Percentiles rank a stretch among this genome's conserved stretches.
Conservation (phyloP, 2,113 vertebrate genomes). For the Perca flavescens region DNA sequence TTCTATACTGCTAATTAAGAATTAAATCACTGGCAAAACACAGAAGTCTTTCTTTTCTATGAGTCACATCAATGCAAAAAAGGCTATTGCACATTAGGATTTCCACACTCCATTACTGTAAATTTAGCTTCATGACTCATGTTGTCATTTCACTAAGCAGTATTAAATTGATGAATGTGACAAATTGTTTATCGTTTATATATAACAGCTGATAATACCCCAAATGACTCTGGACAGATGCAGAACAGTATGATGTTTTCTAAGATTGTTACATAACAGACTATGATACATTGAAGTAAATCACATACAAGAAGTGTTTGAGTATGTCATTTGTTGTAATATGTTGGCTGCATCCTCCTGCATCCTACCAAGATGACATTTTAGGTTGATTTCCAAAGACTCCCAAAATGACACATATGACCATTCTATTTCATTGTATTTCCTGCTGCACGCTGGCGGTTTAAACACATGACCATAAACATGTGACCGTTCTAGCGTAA, state of each 20-base stretch:
- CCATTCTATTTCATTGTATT: no score
- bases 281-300: background rate
- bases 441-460: no score
- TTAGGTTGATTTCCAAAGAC: no score
- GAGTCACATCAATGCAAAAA: background rate
- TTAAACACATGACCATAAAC: no score
- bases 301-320: background rate
- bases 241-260: background rate
- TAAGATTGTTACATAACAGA: background rate
- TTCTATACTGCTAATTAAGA: background rate
- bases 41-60: no score
- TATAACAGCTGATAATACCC: background rate
- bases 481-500: no score
- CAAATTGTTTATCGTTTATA: background rate
- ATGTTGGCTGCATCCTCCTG: background rate
- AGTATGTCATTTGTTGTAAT: conserved; percentile 23
- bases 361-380: no score
- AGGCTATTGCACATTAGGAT: background rate
- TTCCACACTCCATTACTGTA: background rate
- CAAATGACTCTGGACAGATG: background rate
- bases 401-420: no score
- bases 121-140: background rate
- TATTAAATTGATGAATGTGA: background rate
- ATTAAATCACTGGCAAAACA: background rate
- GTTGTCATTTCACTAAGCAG: background rate